Conservation (phyloP, 2,113 vertebrate genomes). For the Gobio gobio region DNA sequence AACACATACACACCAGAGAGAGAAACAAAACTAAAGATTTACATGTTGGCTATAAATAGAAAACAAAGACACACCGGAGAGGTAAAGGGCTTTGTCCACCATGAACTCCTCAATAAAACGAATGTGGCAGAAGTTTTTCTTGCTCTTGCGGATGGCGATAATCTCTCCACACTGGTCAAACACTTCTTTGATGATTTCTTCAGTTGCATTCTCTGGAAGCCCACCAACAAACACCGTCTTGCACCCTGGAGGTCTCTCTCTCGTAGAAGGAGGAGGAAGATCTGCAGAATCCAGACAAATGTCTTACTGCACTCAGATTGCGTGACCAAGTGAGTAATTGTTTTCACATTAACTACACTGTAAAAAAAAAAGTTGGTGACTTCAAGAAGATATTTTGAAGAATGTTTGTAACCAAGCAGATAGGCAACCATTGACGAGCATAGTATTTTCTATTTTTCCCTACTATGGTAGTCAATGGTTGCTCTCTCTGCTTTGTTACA, state of each 20-base stretch:
- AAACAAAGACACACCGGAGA: constrained; percentile 80
- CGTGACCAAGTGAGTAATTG: background rate
- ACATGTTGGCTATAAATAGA: background rate
- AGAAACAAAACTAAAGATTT: background rate
- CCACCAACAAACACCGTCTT: constrained; percentile 92
- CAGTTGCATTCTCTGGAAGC: constrained; percentile 87
- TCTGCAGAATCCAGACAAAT: constrained; percentile 67
- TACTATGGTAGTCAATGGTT: too few species aligned
- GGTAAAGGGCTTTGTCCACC: constrained; percentile 92
- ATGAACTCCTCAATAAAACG: constrained; percentile 90
- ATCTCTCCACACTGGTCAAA: constrained; percentile 91
- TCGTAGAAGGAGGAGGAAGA: constrained; percentile 88
- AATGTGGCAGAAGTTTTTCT: constrained; percentile 94
- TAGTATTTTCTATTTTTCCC: too few species aligned
- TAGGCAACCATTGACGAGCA: too few species aligned
- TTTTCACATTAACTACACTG: background rate
- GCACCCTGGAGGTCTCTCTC: constrained; percentile 89
- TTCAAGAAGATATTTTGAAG: too few species aligned
- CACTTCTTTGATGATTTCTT: constrained; percentile 89
- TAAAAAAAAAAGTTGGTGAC: too few species aligned
- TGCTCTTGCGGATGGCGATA: constrained; percentile 89
- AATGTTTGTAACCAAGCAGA: too few species aligned
- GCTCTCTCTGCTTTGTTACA: too few species aligned
- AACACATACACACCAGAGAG: background rate
- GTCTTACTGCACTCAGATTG: background rate